A percentile compares a stretch with the other conserved stretches of the same genome.
These are phyloP conservation scores for Diogma glabrata DNA, from an alignment of 2,888 invertebrate species.

Conservation along the genomic window DNA sequence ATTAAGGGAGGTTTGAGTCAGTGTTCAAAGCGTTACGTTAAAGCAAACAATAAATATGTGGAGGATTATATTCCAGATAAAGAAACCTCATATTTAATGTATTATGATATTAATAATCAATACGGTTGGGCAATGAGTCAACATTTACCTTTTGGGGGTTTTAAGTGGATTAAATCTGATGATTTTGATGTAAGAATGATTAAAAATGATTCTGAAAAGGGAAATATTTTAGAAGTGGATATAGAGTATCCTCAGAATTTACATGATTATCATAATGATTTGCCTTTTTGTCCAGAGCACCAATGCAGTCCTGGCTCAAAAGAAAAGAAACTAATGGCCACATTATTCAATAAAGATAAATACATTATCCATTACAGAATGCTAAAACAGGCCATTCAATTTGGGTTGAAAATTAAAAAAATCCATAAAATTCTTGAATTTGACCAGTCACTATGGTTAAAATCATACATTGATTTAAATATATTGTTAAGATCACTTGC, in stretches of 20 bases:
- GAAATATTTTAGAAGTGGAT: conserved; percentile 29
- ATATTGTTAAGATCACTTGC: too few relatives aligned
- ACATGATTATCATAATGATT: conserved; percentile 26
- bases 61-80: not conserved
- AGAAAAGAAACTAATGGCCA: conserved; percentile 22
- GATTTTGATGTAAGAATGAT: conserved; percentile 29
- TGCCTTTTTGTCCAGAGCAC: conserved; percentile 26
- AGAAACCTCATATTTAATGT: not conserved
- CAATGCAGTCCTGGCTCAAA: conserved; percentile 15
- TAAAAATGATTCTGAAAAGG: conserved; percentile 15
- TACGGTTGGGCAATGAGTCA: too few relatives aligned
- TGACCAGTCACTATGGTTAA: too few relatives aligned
- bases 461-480: conserved; percentile 25
- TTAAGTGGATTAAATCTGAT: not conserved
- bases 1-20: too few relatives aligned
- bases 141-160: not conserved
- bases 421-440: too few relatives aligned
- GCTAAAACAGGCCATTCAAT: conserved; percentile 22
- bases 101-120: too few relatives aligned
- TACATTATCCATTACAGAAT: conserved; percentile 28
- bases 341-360: conserved; percentile 18
- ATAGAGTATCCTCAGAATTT: conserved; percentile 18
- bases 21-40: not conserved
- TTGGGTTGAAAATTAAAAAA: too few relatives aligned
- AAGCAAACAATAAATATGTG: not conserved